Percentiles rank a stretch among this genome's conserved stretches.
phyloP scores from a whole-genome alignment of 2,888 invertebrate genomes.

The Anoplius nigerrimus region DNA sequence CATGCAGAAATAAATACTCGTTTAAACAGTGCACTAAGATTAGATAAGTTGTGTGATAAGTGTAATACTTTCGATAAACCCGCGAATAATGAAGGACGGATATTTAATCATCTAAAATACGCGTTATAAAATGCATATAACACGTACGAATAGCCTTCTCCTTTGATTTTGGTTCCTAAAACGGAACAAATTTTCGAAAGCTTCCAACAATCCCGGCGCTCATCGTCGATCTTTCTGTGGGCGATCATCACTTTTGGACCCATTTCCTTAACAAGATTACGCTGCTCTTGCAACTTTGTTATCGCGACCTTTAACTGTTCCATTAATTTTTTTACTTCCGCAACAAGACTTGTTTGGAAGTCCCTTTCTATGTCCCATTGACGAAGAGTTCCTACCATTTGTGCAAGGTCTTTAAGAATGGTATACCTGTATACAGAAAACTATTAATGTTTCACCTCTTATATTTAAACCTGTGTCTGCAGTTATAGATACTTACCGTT shows the following conservation, averaged over 20 bases:
- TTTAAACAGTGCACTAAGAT: too few relatives aligned
- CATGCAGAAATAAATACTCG: too few relatives aligned
- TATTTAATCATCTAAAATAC: too few relatives aligned
- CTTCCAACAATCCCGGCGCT: conserved; percentile 67
- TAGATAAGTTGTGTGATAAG: too few relatives aligned
- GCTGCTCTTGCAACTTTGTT: conserved; percentile 62
- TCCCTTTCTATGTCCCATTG: conserved; percentile 69
- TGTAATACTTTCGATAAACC: too few relatives aligned
- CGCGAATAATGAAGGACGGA: too few relatives aligned
- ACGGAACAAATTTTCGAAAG: conserved; percentile 66
- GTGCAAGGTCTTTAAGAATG: conserved; percentile 69
- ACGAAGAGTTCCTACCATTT: conserved; percentile 67
- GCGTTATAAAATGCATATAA: too few relatives aligned
- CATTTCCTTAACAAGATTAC: conserved; percentile 61
- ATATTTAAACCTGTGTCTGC: too few relatives aligned
- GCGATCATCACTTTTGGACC: conserved; percentile 61
- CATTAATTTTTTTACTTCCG: conserved; percentile 64
- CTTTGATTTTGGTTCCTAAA: conserved; percentile 64
- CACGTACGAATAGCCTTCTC: conserved; percentile 69
- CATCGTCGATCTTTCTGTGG: conserved; percentile 64
- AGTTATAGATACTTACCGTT: conserved; percentile 57
- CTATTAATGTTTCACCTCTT: not conserved
- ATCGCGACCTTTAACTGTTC: conserved; percentile 65
- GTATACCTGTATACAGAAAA: conserved; percentile 56
- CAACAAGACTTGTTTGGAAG: conserved; percentile 58